These are phyloP conservation scores for Heliconius eleuchia DNA, from an alignment of 1,140 invertebrate genomes.

Conservation along the genomic window DNA sequence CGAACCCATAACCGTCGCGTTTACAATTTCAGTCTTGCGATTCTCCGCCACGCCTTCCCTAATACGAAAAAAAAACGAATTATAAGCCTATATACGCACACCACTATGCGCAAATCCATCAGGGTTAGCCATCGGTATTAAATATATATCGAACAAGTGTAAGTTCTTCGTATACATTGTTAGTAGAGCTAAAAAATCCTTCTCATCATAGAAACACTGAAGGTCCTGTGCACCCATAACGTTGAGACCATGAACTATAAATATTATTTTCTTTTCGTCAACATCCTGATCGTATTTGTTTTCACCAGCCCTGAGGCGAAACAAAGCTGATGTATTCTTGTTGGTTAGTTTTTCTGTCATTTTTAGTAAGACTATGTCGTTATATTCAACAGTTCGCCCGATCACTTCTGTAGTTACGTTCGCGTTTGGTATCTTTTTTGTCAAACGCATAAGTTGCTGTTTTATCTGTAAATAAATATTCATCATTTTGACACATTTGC, in stretches of 20 bases:
- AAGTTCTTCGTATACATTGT: slow-evolving; percentile 58
- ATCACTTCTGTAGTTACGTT: slow-evolving; percentile 57
- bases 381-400: slow-evolving; percentile 60
- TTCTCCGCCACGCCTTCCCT: no score
- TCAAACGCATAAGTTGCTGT: slow-evolving; percentile 41
- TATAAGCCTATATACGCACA: neutral
- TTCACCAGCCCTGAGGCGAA: slow-evolving; percentile 45
- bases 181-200: slow-evolving; percentile 38
- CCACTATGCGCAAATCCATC: slow-evolving; percentile 48
- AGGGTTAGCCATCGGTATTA: slow-evolving; percentile 68
- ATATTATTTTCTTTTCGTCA: slow-evolving; percentile 66
- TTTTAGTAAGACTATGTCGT: slow-evolving; percentile 61
- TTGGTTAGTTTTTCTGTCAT: slow-evolving; percentile 43
- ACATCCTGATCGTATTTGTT: slow-evolving; percentile 53
- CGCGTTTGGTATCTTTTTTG: slow-evolving; percentile 38
- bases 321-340: neutral
- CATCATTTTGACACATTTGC: no score
- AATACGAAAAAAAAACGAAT: no score
- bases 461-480: slow-evolving; percentile 43
- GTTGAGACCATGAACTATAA: slow-evolving; percentile 66
- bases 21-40: no score
- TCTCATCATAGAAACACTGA: slow-evolving; percentile 30
- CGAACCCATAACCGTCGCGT: no score
- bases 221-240: slow-evolving; percentile 48
- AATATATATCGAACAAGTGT: slow-evolving; percentile 68